Evolutionary conservation across 2,888 invertebrate genomes (phyloP), one percentile per base, ranked within the genome.

Genomic region (Ectemnius lituratus): DNA sequence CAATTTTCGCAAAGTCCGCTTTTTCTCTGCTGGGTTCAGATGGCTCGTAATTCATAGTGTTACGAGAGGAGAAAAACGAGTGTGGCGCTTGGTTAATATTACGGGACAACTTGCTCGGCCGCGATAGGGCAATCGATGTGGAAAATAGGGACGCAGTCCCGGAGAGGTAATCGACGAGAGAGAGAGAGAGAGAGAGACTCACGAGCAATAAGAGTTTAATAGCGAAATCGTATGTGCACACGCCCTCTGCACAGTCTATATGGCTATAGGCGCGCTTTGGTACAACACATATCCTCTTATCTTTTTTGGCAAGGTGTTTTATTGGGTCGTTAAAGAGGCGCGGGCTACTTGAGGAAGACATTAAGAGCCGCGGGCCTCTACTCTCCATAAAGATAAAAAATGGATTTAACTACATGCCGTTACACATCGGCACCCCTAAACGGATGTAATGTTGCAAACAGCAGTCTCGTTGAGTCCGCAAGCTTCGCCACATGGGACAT

Each of bases 311-410:
- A 82, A 76, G 47, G 65, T 37, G 74, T 67, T 80, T 80, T 78
- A 82, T 73, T 75, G 68, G 70, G 67, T 73, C 82, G 76, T 80
- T 82, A 82, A 82, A 82, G 70, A 65, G 62, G 68, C 49, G 63
- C 60, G 56, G 67, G 61, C 78, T 61, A 65, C 72, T 82, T 62
- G 59, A 71, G 75, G 75, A 62, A 71, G 70, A 71, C 76, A 58
- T 82, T 78, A 76, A 79, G 74, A 60, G 47, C 27, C 8, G 27
- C 27, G 28, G 58, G 6, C 37, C 37, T 37, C 8, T 37, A 11
- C 64, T 67, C 76, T 68, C 65, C 70, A 69, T 80, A 79, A 82
- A 77, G 76, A 79, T 82, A 82, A 80, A 76, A 70, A 79, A 75
- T 76, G 63, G 37, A 65, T 67, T 75, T 77, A 73, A 66, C 63